A percentile compares a stretch with the other conserved stretches of the same genome.
These are phyloP conservation scores for Pegoplata infirma DNA, from an alignment of 2,888 invertebrate genomes.

Conservation along the genomic window DNA sequence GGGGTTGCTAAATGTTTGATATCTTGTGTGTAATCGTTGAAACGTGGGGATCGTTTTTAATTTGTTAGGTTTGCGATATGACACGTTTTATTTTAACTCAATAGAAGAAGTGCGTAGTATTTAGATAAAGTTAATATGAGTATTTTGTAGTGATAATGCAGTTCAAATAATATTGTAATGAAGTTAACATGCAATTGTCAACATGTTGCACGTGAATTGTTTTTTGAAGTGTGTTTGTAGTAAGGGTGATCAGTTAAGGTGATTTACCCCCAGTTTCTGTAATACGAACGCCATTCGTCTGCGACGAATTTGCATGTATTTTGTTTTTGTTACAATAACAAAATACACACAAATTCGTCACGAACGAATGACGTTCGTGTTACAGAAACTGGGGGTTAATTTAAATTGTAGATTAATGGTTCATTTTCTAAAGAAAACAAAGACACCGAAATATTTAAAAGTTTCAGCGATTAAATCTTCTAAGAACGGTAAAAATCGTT, in stretches of 20 bases:
- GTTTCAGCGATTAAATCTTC: no score
- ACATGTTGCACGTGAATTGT: conserved; percentile 7
- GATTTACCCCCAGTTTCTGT: no score
- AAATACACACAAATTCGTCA: no score
- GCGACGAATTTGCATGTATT: no score
- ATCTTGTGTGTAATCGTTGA: conserved; percentile 38
- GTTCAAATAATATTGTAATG: conserved; percentile 14
- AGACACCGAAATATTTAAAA: no score
- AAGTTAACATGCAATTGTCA: background rate
- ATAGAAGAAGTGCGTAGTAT: conserved; percentile 39
- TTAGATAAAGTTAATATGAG: conserved; percentile 34
- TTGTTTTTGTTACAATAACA: no score
- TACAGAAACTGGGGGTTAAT: no score
- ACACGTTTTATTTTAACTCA: conserved; percentile 53
- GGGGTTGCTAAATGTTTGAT: conserved; percentile 45
- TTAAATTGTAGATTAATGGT: no score
- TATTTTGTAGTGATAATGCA: conserved; percentile 29
- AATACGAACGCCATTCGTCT: no score
- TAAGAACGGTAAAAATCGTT: no score
- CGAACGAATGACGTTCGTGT: no score
- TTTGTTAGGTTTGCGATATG: conserved; percentile 58
- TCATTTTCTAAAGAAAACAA: no score
- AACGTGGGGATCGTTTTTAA: conserved; percentile 58
- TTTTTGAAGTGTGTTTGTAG: background rate
- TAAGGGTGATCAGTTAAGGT: background rate